These are phyloP conservation scores for Sandelia bainsii DNA, from an alignment of 2,797 vertebrate genomes.

Conservation along the genomic window DNA sequence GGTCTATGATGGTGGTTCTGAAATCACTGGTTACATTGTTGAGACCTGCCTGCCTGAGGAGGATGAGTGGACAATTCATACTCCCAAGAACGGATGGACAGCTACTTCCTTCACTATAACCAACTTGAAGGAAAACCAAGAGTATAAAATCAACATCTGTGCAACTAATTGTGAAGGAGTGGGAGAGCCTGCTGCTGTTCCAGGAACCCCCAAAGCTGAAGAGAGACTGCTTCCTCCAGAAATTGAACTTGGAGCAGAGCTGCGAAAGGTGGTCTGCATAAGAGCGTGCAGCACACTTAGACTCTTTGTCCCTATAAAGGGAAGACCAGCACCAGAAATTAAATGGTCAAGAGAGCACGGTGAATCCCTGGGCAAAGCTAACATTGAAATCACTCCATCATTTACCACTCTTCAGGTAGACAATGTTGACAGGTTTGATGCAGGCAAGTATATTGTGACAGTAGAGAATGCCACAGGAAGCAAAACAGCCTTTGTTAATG, in stretches of 20 bases:
- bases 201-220: slow-evolving; percentile 94
- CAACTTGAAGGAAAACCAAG: slow-evolving; percentile 94
- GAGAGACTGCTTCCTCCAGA: slow-evolving; percentile 95
- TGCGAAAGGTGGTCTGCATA: slow-evolving; percentile 95
- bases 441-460: slow-evolving; percentile 95
- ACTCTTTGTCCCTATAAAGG: slow-evolving; percentile 97
- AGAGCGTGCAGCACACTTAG: slow-evolving; percentile 96
- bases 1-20: slow-evolving; percentile 97
- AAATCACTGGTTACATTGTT: slow-evolving; percentile 97
- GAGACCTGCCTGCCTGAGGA: slow-evolving; percentile 96
- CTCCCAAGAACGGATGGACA: slow-evolving; percentile 91
- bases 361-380: slow-evolving; percentile 92
- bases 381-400: slow-evolving; percentile 94
- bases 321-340: slow-evolving; percentile 95
- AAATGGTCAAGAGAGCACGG: slow-evolving; percentile 97
- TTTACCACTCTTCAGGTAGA: slow-evolving; percentile 94
- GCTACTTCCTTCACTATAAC: slow-evolving; percentile 96
- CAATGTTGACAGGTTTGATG: slow-evolving; percentile 96
- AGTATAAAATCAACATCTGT: slow-evolving; percentile 97
- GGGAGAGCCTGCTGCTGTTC: slow-evolving; percentile 93
- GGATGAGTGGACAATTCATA: slow-evolving; percentile 97
- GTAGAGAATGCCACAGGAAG: slow-evolving; percentile 95
- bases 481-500: slow-evolving; percentile 95
- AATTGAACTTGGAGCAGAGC: slow-evolving; percentile 96
- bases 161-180: slow-evolving; percentile 96